Percentiles rank a stretch among this genome's conserved stretches.
Conservation (phyloP, 2,888 invertebrate genomes). For the Chrysomela aeneicollis region DNA sequence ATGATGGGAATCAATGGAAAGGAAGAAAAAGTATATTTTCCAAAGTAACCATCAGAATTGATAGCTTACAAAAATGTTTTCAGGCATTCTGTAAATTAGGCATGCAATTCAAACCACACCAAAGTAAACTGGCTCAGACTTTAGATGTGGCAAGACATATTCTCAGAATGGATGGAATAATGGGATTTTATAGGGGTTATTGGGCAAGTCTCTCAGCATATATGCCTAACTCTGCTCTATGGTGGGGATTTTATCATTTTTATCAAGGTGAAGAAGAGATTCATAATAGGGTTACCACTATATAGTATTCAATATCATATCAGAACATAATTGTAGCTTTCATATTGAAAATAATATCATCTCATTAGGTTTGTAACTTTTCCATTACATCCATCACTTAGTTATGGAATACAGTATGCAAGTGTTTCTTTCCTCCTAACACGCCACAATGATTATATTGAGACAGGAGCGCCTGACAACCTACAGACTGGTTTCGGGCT, state of each 20-base stretch:
- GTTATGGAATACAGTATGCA: too few species aligned
- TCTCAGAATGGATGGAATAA: slow-evolving; percentile 80
- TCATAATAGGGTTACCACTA: too few species aligned
- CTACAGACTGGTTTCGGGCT: too few species aligned
- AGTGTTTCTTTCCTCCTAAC: too few species aligned
- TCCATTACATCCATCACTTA: too few species aligned
- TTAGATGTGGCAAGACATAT: slow-evolving; percentile 80
- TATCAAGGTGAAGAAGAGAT: slow-evolving; percentile 81
- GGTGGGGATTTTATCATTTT: slow-evolving; percentile 95
- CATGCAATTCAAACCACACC: slow-evolving; percentile 68
- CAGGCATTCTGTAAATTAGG: slow-evolving; percentile 76
- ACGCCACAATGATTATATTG: too few species aligned
- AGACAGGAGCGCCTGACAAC: too few species aligned
- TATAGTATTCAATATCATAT: too few species aligned
- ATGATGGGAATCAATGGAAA: slow-evolving; percentile 72
- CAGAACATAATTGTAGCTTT: too few species aligned
- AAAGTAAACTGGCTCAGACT: slow-evolving; percentile 74
- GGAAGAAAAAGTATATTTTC: slow-evolving; percentile 47
- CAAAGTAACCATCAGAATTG: not conserved
- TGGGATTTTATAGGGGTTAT: slow-evolving; percentile 94
- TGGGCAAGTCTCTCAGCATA: slow-evolving; percentile 90
- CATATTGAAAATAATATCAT: too few species aligned
- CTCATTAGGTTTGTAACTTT: too few species aligned
- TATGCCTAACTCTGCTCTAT: slow-evolving; percentile 96
- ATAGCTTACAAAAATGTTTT: slow-evolving; percentile 33